A percentile compares a stretch with the other conserved stretches of the same genome.
Evolutionary conservation across 2,113 vertebrate genomes (phyloP).

Genomic region (Chamaea fasciata): DNA sequence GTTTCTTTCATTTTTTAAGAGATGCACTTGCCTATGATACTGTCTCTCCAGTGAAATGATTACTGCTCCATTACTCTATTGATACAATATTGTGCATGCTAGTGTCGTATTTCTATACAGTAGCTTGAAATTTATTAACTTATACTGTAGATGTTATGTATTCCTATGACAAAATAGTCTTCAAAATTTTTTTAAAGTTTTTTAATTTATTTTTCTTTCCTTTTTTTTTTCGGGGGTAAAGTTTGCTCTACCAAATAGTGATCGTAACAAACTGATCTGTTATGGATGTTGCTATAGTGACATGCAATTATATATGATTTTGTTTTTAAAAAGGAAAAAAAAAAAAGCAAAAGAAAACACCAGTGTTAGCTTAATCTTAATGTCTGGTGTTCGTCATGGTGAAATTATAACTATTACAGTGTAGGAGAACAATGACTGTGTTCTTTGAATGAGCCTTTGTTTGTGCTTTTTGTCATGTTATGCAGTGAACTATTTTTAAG

Average conservation of each 20-base stretch:
- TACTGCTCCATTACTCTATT: constrained; percentile 94
- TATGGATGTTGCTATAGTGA: constrained; percentile 92
- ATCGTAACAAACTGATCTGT: constrained; percentile 96
- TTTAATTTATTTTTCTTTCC: constrained; percentile 84
- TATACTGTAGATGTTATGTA: constrained; percentile 98
- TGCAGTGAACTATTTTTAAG: constrained; percentile 88
- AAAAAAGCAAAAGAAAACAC: constrained; percentile 79
- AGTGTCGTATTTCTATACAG: constrained; percentile 99
- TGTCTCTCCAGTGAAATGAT: constrained; percentile 94
- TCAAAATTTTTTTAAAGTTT: constrained; percentile 85
- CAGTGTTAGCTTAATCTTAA: constrained; percentile 93
- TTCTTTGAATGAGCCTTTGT: constrained; percentile 88
- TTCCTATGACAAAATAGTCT: constrained; percentile 96
- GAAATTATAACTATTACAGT: constrained; percentile 87
- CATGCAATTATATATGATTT: constrained; percentile 92
- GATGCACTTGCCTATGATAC: constrained; percentile 95
- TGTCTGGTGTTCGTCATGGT: constrained; percentile 93
- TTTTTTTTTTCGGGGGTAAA: constrained; percentile 83
- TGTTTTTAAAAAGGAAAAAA: constrained; percentile 69
- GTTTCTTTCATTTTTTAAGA: constrained; percentile 82
- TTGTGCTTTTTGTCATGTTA: constrained; percentile 93
- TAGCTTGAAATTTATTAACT: constrained; percentile 98
- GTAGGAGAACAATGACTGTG: constrained; percentile 78
- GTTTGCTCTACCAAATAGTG: constrained; percentile 93
- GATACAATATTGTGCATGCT: constrained; percentile 98